Evolutionary conservation across 1,140 invertebrate species (phyloP).

Genomic region (Steinernema feltiae): DNA sequence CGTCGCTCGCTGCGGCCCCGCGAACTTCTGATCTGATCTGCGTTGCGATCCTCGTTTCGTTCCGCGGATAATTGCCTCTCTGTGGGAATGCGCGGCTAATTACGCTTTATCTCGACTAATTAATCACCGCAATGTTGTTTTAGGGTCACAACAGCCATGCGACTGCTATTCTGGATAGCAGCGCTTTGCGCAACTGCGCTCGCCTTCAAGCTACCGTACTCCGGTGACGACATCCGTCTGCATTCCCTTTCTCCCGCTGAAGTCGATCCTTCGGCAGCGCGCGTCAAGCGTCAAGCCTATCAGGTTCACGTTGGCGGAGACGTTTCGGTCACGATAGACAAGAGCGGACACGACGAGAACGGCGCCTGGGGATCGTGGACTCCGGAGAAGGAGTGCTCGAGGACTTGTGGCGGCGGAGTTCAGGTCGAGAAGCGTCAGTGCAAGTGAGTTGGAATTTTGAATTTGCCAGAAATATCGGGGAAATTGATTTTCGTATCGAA

Average conservation of each 20-base stretch:
- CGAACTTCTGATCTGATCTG: background rate
- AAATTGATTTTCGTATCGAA: background rate
- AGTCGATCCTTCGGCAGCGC: conserved; percentile 36
- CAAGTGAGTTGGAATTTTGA: conserved; percentile 49
- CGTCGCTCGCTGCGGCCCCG: background rate
- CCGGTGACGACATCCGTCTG: conserved; percentile 18
- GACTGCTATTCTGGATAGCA: background rate
- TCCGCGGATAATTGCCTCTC: background rate
- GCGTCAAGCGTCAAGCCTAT: conserved; percentile 54
- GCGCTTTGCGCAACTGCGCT: conserved; percentile 2
- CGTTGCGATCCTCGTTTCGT: background rate
- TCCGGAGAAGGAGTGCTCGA: conserved; percentile 68
- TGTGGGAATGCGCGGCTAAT: conserved; percentile 3
- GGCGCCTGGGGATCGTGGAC: conserved; percentile 79
- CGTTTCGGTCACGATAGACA: conserved; percentile 46
- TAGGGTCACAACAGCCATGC: conserved; percentile 8
- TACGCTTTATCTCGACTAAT: background rate
- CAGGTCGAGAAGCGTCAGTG: conserved; percentile 71
- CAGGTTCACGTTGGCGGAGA: conserved; percentile 52
- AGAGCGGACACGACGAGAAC: conserved; percentile 43
- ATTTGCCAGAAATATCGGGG: background rate
- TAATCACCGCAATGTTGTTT: background rate
- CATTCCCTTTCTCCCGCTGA: conserved; percentile 50
- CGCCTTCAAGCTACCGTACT: conserved; percentile 11
- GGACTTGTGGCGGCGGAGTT: conserved; percentile 79